These are phyloP conservation scores for Tragopan temminckii DNA, from an alignment of 2,797 vertebrate genomes.

Conservation along the genomic window DNA sequence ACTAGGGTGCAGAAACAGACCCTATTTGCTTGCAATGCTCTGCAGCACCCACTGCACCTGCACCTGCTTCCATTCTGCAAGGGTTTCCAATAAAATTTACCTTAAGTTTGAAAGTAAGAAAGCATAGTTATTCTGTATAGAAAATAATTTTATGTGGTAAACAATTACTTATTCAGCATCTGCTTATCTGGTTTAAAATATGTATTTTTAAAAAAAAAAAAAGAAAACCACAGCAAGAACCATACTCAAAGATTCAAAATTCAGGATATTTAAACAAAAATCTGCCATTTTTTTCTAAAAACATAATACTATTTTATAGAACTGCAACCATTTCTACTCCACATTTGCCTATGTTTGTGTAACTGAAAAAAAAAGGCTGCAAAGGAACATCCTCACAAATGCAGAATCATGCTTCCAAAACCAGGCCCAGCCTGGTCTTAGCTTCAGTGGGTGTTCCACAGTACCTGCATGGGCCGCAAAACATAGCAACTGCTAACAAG, in stretches of 20 bases:
- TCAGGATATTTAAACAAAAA: neutral
- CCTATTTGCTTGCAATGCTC: neutral
- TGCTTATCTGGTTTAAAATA: neutral
- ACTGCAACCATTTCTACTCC: neutral
- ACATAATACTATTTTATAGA: neutral
- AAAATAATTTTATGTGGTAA: neutral
- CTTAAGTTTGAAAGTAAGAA: constrained; percentile 5
- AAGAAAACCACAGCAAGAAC: neutral
- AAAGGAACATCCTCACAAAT: neutral
- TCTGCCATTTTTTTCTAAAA: neutral
- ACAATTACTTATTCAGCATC: neutral
- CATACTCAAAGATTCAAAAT: neutral
- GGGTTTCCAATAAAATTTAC: neutral
- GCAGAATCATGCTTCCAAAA: neutral
- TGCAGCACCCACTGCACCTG: neutral
- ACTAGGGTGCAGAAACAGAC: neutral
- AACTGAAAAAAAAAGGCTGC: neutral
- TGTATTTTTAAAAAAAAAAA: neutral
- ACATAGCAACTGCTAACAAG: neutral
- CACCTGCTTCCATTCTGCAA: neutral
- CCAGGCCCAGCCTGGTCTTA: neutral
- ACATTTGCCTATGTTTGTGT: neutral
- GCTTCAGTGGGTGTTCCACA: neutral
- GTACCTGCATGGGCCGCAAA: neutral
- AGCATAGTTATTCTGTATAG: neutral